A percentile compares a stretch with the other conserved stretches of the same genome.
These are phyloP conservation scores for Orthonychiurus folsomi DNA, from an alignment of 2,888 invertebrate species.

Conservation along the genomic window DNA sequence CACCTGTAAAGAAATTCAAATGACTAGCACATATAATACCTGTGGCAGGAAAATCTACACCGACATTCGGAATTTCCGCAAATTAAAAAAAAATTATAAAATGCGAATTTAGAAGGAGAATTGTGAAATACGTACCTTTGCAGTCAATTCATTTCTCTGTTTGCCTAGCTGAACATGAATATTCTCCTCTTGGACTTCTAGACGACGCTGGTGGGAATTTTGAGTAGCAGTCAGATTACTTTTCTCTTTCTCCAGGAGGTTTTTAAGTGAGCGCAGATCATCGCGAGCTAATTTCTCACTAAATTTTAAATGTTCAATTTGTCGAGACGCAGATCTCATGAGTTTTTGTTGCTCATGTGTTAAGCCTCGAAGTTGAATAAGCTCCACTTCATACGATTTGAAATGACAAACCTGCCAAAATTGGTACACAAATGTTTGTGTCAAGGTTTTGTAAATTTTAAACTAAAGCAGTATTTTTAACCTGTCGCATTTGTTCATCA, in stretches of 20 bases:
- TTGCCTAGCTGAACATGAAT: conserved; percentile 44
- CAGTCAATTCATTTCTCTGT: conserved; percentile 46
- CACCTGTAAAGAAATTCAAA: too few species aligned
- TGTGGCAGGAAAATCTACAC: too few species aligned
- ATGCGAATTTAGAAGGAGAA: conserved; percentile 9
- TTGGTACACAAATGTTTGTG: conserved; percentile 2
- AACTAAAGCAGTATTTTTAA: conserved; percentile 18
- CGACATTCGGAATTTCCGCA: too few species aligned
- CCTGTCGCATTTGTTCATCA: conserved; percentile 41
- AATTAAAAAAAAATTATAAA: not conserved
- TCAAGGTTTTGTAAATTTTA: not conserved
- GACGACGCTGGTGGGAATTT: conserved; percentile 35
- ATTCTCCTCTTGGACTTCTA: conserved; percentile 38
- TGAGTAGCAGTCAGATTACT: conserved; percentile 36
- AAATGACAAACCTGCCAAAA: conserved; percentile 48
- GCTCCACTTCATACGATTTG: conserved; percentile 52
- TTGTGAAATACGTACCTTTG: conserved; percentile 24
- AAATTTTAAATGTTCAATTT: conserved; percentile 51
- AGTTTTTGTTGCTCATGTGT: conserved; percentile 53
- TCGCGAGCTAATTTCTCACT: conserved; percentile 52
- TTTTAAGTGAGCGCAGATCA: conserved; percentile 42
- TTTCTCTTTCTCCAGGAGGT: conserved; percentile 49
- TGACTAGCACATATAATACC: too few species aligned
- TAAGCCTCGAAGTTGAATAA: conserved; percentile 51
- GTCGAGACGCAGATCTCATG: conserved; percentile 50